A percentile compares a stretch with the other conserved stretches of the same genome.
These are phyloP conservation scores for Auanema sp. DNA, from an alignment of 2,888 invertebrate species.

Conservation along the genomic window DNA sequence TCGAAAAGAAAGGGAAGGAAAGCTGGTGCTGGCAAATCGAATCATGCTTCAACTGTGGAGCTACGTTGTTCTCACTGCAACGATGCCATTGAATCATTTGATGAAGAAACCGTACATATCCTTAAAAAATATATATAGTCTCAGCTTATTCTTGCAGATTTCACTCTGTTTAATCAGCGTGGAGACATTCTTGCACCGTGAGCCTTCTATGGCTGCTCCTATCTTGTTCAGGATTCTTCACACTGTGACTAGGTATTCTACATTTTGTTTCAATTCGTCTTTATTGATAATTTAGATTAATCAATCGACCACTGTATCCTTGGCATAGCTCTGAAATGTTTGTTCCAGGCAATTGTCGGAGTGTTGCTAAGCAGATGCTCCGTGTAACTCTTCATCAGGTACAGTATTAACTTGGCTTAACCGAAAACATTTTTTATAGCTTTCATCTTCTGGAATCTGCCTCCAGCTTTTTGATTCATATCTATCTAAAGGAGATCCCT, in stretches of 20 bases:
- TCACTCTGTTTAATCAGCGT: conserved; percentile 84
- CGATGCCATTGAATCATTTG: conserved; percentile 83
- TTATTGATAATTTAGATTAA: conserved; percentile 39
- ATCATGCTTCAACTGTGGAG: conserved; percentile 32
- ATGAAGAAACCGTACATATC: conserved; percentile 87
- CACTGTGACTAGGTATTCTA: conserved; percentile 79
- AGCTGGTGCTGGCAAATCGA: not conserved
- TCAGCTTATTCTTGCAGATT: conserved; percentile 18
- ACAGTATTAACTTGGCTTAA: not conserved
- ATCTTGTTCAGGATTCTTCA: conserved; percentile 86
- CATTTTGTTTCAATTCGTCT: not conserved
- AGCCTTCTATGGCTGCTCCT: conserved; percentile 88
- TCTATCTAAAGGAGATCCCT: conserved; percentile 65
- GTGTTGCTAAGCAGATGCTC: conserved; percentile 93
- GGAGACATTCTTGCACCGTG: conserved; percentile 92
- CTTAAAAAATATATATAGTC: not conserved
- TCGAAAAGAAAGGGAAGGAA: conserved; percentile 14
- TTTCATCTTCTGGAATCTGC: conserved; percentile 95
- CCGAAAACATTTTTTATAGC: conserved; percentile 67
- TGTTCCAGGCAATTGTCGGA: conserved; percentile 88
- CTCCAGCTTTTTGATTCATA: conserved; percentile 74
- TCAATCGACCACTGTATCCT: conserved; percentile 59
- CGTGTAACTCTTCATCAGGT: conserved; percentile 83
- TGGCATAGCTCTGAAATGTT: conserved; percentile 70
- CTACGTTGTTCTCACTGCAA: conserved; percentile 84